Conservation (phyloP, 2,888 invertebrate species). For the Osmoderma eremita region DNA sequence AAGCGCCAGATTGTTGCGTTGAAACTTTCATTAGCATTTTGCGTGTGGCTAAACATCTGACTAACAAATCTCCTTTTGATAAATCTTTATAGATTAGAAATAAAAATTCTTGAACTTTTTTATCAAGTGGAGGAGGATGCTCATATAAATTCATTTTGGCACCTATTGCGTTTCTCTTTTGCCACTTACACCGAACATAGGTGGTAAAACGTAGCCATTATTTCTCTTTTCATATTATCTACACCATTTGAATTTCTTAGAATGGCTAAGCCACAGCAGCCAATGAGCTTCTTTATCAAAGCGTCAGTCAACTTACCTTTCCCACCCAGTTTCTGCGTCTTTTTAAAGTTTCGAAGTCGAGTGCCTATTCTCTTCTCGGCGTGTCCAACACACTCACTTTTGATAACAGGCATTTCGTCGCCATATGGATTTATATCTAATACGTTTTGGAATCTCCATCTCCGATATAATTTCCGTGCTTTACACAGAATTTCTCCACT, state of each 20-base stretch:
- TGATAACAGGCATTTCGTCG: background rate
- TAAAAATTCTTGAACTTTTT: too few relatives aligned
- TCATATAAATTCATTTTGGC: too few relatives aligned
- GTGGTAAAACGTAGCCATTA: background rate
- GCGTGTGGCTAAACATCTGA: background rate
- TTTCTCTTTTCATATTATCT: background rate
- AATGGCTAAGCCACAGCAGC: background rate
- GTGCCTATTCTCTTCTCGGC: slow-evolving; percentile 12
- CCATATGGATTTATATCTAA: slow-evolving; percentile 5
- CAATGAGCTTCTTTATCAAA: background rate
- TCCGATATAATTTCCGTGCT: slow-evolving; percentile 38
- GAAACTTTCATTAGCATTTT: slow-evolving; percentile 3
- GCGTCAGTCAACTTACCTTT: slow-evolving; percentile 6
- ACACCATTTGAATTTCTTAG: background rate
- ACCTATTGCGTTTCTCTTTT: too few relatives aligned
- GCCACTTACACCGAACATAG: too few relatives aligned
- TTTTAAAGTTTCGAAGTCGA: slow-evolving; percentile 1
- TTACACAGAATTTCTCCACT: slow-evolving; percentile 38
- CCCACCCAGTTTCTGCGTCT: background rate
- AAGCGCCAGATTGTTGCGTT: background rate
- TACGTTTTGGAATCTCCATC: background rate
- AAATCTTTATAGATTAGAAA: background rate
- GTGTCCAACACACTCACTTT: background rate
- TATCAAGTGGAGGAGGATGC: too few relatives aligned
- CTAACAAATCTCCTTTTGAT: background rate